These are phyloP conservation scores for Canis aureus DNA, from an alignment of 2,113 vertebrate genomes.

Conservation along the genomic window DNA sequence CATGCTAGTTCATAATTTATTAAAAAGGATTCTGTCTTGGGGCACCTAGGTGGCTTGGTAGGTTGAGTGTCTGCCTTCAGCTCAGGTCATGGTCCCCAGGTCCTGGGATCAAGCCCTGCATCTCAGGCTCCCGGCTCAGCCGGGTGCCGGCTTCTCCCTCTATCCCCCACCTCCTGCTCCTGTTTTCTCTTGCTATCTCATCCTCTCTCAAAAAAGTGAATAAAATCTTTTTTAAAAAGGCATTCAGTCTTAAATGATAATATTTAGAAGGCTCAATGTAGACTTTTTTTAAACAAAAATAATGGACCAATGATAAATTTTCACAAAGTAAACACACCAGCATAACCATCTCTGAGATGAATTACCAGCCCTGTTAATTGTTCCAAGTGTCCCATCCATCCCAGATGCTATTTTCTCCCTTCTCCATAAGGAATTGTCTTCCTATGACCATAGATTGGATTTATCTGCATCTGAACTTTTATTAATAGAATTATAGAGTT, in stretches of 20 bases:
- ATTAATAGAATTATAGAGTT: neutral
- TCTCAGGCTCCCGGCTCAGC: no score
- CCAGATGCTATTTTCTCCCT: neutral
- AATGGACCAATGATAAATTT: neutral
- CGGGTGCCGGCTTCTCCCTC: neutral
- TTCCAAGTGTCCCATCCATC: neutral
- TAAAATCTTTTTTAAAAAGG: neutral
- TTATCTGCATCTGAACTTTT: neutral
- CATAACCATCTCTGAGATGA: neutral
- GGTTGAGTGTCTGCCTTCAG: neutral
- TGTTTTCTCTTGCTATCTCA: neutral
- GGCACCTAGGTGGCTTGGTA: neutral
- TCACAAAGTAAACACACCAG: neutral
- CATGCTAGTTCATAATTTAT: neutral
- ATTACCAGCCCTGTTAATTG: neutral
- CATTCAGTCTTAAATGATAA: neutral
- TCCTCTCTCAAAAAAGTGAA: neutral
- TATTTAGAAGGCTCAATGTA: neutral
- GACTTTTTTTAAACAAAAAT: constrained; percentile 42
- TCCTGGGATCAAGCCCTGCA: neutral
- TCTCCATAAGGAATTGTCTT: neutral
- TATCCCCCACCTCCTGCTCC: neutral
- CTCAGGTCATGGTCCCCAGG: neutral
- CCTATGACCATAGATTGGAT: neutral
- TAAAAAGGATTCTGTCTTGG: neutral